Evolutionary conservation across 2,113 vertebrate genomes (phyloP), one percentile per base, ranked within the genome.

Genomic region (Gadus macrocephalus): DNA sequence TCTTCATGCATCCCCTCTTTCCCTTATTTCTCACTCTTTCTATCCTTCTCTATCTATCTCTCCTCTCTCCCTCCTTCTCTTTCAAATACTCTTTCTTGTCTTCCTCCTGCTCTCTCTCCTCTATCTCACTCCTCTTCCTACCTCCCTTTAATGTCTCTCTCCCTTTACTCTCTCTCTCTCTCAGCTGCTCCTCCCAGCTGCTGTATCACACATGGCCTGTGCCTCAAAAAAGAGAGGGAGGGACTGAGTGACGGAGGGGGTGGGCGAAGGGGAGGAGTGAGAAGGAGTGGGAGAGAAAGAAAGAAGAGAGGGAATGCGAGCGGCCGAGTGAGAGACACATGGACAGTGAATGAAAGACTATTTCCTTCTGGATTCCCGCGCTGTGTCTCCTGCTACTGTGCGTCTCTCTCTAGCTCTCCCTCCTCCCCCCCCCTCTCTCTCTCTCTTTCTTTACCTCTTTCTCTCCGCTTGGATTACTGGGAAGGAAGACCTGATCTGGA

Each of bases 291-390:
- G 64, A 82, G 72, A 89, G 87, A 71, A 85, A 89, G 86, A 82
- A 62, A 82, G 71, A 89, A 87, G 70, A 85, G 22, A 17, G 22
- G 42, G 56, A 42, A 9, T 19, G 65, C 55, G 64, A 73, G 73
- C 70, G 62, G 64, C 67, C 70, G 70, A 76, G 62, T 77, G 53
- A 71, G 80, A 89, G 90, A 85, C 93, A 89, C 89, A 90, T 92
- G 90, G 89, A 90, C 91, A 90, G 92, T 86, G 91, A 91, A 89
- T 93, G 88, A 94, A 89, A 91, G 85, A 91, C 83, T 85, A 81
- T 87, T 69, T 87, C 69, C 87, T 85, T 69, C 85, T 82, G 74
- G 90, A 83, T 90, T 87, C 73, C 82, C 73, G 82, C 84, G 64
- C 86, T 77, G 53, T 71, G 79, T 80, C 71, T 79, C 61, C 76